Evolutionary conservation across 2,888 invertebrate genomes (phyloP).

Genomic region (Melitaea athalia): DNA sequence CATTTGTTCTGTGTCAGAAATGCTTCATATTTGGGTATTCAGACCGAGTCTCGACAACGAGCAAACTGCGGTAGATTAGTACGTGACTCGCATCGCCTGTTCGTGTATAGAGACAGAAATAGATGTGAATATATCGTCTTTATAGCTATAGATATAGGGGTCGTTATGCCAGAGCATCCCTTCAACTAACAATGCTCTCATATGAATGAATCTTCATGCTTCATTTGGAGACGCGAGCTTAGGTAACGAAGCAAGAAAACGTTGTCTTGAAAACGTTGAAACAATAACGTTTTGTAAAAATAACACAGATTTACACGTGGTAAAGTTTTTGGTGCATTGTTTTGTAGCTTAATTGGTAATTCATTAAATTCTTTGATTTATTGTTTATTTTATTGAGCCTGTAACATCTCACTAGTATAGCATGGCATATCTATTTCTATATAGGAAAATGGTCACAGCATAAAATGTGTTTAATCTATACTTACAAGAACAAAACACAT

Average conservation of each 20-base stretch:
- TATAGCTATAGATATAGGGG: conserved; percentile 21
- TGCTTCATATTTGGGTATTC: conserved; percentile 45
- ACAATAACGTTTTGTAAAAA: not conserved
- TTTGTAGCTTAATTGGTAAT: too few species aligned
- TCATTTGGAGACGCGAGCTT: conserved; percentile 28
- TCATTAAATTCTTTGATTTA: too few species aligned
- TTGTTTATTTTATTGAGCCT: too few species aligned
- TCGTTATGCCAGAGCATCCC: conserved; percentile 6
- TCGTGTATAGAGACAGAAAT: conserved; percentile 16
- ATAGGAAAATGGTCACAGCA: too few species aligned
- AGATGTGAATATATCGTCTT: conserved; percentile 11
- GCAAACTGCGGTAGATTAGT: conserved; percentile 50
- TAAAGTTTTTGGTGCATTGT: not conserved
- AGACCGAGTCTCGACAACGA: conserved; percentile 45
- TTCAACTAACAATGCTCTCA: conserved; percentile 20
- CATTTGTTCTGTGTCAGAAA: conserved; percentile 25
- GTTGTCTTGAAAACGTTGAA: conserved; percentile 2
- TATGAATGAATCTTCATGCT: conserved; percentile 32
- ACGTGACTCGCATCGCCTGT: conserved; percentile 45
- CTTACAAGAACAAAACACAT: too few species aligned
- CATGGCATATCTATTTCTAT: too few species aligned
- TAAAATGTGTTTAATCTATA: too few species aligned
- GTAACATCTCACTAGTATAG: too few species aligned
- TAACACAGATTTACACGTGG: not conserved
- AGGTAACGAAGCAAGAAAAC: conserved; percentile 27